Evolutionary conservation across 2,888 invertebrate species (phyloP).

Genomic region (Sepioteuthis lessoniana): DNA sequence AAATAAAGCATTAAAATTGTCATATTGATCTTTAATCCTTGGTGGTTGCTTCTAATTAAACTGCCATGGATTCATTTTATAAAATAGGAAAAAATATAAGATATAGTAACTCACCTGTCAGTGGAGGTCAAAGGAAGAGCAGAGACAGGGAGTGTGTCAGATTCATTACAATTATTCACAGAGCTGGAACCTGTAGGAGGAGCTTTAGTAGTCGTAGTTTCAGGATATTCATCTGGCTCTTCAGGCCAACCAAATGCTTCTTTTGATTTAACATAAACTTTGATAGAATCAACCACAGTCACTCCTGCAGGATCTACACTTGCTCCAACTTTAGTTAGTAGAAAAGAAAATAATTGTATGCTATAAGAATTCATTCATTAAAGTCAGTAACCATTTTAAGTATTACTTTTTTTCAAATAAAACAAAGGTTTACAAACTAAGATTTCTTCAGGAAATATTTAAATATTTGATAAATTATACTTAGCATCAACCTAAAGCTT

Average conservation of each 20-base stretch:
- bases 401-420: not conserved
- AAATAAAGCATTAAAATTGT: no score
- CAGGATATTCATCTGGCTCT: conserved; percentile 86
- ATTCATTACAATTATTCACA: conserved; percentile 52
- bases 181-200: conserved; percentile 44
- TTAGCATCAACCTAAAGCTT: not conserved
- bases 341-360: not conserved
- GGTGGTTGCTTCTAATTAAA: no score
- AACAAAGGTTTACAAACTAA: not conserved
- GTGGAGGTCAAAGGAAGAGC: conserved; percentile 79
- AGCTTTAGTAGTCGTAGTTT: conserved; percentile 57
- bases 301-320: conserved; percentile 82
- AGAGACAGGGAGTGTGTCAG: conserved; percentile 57
- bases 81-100: not conserved
- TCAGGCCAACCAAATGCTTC: conserved; percentile 98
- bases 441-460: not conserved
- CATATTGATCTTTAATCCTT: no score
- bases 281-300: conserved; percentile 93
- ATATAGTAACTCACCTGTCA: conserved; percentile 76
- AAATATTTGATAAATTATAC: not conserved
- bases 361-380: not conserved
- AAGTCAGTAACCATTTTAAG: not conserved
- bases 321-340: conserved; percentile 73
- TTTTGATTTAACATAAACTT: conserved; percentile 95
- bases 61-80: no score